phyloP scores from a whole-genome alignment of 2,113 vertebrate genomes.

The Oncorhynchus masou region DNA sequence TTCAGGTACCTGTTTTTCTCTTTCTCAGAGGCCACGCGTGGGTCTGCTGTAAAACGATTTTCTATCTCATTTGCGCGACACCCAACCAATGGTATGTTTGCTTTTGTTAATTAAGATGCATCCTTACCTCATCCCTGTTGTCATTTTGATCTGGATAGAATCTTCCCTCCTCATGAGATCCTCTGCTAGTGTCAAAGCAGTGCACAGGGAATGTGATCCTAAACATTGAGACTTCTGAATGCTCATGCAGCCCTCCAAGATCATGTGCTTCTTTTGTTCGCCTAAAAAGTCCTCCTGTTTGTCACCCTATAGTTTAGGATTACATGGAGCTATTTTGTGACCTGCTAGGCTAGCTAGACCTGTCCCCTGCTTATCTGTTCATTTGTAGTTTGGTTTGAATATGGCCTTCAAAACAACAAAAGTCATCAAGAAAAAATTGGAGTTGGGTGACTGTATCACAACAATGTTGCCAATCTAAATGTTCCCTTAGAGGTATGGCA shows the following conservation, averaged over 20 bases:
- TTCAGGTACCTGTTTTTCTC: conserved; percentile 95
- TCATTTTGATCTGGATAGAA: conserved; percentile 69
- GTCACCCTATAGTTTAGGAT: neutral
- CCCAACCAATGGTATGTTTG: conserved; percentile 97
- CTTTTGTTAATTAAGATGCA: conserved; percentile 84
- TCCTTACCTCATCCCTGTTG: conserved; percentile 75
- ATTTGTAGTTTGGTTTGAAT: neutral
- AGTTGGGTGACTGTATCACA: too few species aligned
- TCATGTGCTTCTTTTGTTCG: conserved; percentile 13
- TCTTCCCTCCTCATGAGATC: conserved; percentile 41
- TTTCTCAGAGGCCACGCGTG: conserved; percentile 93
- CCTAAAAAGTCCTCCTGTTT: neutral
- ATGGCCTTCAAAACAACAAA: neutral
- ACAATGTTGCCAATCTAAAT: too few species aligned
- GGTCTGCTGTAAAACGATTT: conserved; percentile 96
- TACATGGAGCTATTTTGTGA: neutral
- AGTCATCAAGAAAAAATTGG: too few species aligned
- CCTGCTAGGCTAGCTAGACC: neutral
- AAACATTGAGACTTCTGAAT: conserved; percentile 22
- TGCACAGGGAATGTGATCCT: conserved; percentile 22
- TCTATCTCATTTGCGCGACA: conserved; percentile 98
- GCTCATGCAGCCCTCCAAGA: conserved; percentile 16
- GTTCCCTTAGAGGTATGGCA: too few species aligned
- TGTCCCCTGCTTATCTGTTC: neutral
- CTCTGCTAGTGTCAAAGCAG: conserved; percentile 19